Evolutionary conservation across 1,140 invertebrate genomes (phyloP), one percentile per base, ranked within the genome.

Genomic region (Cheumatopsyche charites): DNA sequence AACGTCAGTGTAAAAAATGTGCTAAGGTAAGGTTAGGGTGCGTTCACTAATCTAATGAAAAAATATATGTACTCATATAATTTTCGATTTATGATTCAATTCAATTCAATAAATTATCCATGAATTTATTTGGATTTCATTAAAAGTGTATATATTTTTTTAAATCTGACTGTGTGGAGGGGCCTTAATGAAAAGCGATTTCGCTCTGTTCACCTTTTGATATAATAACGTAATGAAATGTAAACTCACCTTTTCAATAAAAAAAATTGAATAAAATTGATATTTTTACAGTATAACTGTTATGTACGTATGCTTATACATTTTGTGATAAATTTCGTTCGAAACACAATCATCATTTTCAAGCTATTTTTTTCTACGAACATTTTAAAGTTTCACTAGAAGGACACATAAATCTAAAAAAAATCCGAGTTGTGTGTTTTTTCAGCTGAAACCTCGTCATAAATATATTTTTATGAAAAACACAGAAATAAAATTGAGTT

Each of bases 241-340:
- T 49, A 65, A 71, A 71, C 69, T 62, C 69, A 71, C 67, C 67
- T 70, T 70, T 70, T 61, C 67, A 70, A 61, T 70, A 61, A 70
- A 12, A 68, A 66, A 70, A 70, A 70, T 23, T 52, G 61, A 17
- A 41, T 58, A 21, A 55, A 49, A 49, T 62, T n/a, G 6, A 29
- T 23, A 62, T 62, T 62, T 9, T 62, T 23, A 7, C 23, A 29
- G 6, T 25, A n/a, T n/a, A n/a, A n/a, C n/a, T n/a, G n/a, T n/a
- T 23, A 12, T 5, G 9, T 62, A 26, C 12, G 25, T 62, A 15
- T 52, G 15, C 7, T 52, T 15, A 52, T 15, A 15, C 13, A n/a
- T 52, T 52, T 6, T 52, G 15, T 52, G n/a, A 52, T 52, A 21
- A 7, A 7, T 15, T 52, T 23, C n/a, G n/a, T n/a, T n/a, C n/a